Evolutionary conservation across 2,797 vertebrate genomes (phyloP).

Genomic region (Eupleurogrammus muticus): DNA sequence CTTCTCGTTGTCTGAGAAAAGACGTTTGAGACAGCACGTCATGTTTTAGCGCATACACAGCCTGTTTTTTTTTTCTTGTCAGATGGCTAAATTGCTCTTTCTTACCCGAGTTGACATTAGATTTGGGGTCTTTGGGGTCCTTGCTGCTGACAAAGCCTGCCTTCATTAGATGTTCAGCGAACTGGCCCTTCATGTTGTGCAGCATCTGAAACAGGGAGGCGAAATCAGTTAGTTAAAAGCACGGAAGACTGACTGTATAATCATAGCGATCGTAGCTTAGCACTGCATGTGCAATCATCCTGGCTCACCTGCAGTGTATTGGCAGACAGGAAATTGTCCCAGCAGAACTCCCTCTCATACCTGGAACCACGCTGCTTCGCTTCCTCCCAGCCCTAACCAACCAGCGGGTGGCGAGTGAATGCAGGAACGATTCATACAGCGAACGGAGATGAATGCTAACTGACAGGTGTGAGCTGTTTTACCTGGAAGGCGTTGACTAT

Average conservation of each 20-base stretch:
- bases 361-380: conserved; percentile 88
- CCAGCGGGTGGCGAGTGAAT: conserved; percentile 15
- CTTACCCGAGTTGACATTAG: conserved; percentile 95
- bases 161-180: conserved; percentile 93
- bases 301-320: conserved; percentile 93
- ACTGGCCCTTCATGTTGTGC: conserved; percentile 97
- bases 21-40: background rate
- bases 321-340: conserved; percentile 96
- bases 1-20: conserved; percentile 92
- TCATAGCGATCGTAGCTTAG: background rate
- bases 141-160: conserved; percentile 93
- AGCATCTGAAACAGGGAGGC: conserved; percentile 88
- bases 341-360: conserved; percentile 94
- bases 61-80: conserved; percentile 1
- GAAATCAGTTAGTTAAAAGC: background rate
- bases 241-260: background rate
- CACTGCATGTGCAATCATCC: background rate
- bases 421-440: conserved; percentile 4
- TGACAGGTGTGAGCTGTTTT: conserved; percentile 29
- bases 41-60: background rate
- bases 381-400: conserved; percentile 93
- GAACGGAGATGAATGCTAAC: background rate
- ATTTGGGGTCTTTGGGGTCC: conserved; percentile 90
- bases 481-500: conserved; percentile 95
- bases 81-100: background rate